Base-by-base conservation (phyloP, 2,797 vertebrate genomes). In the Choloepus didactylus region DNA sequence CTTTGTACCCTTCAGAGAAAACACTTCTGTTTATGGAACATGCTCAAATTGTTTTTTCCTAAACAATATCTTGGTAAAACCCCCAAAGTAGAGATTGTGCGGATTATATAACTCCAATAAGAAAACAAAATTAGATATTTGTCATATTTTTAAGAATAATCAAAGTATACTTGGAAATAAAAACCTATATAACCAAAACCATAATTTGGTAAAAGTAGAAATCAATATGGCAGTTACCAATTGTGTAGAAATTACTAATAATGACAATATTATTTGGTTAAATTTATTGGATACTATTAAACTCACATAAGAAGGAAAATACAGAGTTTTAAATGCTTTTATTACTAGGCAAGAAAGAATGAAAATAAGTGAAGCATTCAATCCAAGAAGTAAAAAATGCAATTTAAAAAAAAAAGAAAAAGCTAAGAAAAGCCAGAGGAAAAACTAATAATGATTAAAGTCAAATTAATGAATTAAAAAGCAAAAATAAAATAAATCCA, bases 281-380 rank as follows among this genome's bases (percentile, higher is more conserved):
- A 49, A 86, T 80, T 70, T 19, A 66, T 35, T 49, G 23, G 46
- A 79, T 51, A 35, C 59, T 83, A 51, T 60, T 67, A 75, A 85
- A 90, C 35, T 87, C 67, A 41, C 35, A 80, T 21, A 64, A 9
- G 38, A 72, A 93, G 54, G 27, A 95, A 89, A 95, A 72, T 31
- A 56, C 9, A 75, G 67, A 25, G 35, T 79, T 89, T 87, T 81
- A 93, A 93, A 91, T 80, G 38, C 7, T 81, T 46, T 73, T 73
- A 73, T 59, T 70, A 82, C 27, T 92, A 44, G 93, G 91, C 1
- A 73, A 88, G 46, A 70, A 95, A 80, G 56, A 91, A 94, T 64
- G 35, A 89, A 94, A 94, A 87, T 72, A 82, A 82, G 7, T 70
- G 60, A 92, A 67, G 2, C 41, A 21, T 51, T 87, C 25, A 84